A percentile compares a stretch with the other conserved stretches of the same genome.
phyloP scores from a whole-genome alignment of 2,113 vertebrate species.

The Corythornis cristatus region DNA sequence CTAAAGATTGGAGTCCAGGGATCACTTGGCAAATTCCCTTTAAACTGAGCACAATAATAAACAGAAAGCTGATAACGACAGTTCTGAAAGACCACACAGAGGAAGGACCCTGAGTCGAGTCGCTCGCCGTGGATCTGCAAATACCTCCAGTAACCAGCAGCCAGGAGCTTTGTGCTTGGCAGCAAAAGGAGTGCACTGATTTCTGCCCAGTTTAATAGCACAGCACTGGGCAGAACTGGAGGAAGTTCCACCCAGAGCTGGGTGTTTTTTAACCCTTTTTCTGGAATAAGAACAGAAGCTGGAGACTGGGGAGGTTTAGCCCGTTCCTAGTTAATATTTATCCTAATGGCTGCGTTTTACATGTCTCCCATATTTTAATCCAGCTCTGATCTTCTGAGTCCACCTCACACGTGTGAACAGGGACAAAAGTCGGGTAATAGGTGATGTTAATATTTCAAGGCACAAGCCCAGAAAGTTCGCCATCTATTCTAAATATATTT shows the following conservation, averaged over 20 bases:
- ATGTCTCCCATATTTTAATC: accelerated
- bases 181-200: conserved; percentile 18
- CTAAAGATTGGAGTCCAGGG: conserved; percentile 80
- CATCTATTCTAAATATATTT: background rate
- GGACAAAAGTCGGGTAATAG: background rate
- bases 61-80: conserved; percentile 73
- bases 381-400: background rate
- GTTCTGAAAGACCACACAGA: conserved; percentile 71
- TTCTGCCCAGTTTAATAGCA: background rate
- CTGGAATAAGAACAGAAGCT: background rate
- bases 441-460: background rate
- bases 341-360: background rate
- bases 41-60: conserved; percentile 78
- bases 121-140: background rate
- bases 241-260: background rate
- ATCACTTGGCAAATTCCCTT: conserved; percentile 77
- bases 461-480: background rate
- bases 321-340: background rate
- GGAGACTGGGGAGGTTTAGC: accelerated
- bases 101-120: conserved; percentile 27
- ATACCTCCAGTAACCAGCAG: conserved; percentile 10
- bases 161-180: background rate
- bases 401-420: background rate
- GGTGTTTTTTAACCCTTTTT: background rate
- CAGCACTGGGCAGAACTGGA: background rate